phyloP scores from a whole-genome alignment of 2,888 invertebrate species.

The Oeneis ivallda region DNA sequence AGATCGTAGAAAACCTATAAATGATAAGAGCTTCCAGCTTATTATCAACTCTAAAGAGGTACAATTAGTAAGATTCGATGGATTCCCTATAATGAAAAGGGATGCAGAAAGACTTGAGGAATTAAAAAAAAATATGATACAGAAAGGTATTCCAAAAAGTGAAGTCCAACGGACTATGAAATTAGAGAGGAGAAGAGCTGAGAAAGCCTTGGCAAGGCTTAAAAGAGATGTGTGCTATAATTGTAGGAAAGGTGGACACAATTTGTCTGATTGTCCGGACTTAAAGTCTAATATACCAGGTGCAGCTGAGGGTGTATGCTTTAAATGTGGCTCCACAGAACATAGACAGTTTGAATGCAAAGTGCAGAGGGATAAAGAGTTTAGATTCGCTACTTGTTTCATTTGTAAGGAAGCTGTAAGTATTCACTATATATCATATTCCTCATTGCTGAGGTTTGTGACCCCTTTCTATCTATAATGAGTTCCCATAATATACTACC shows the following conservation, averaged over 20 bases:
- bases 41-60: conserved; percentile 84
- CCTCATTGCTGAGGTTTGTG: too few species aligned
- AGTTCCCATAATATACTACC: too few species aligned
- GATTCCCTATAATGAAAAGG: conserved; percentile 86
- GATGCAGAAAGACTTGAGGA: conserved; percentile 85
- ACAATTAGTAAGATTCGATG: conserved; percentile 84
- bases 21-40: conserved; percentile 74
- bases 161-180: conserved; percentile 86
- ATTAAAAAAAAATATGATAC: conserved; percentile 84
- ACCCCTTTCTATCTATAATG: too few species aligned
- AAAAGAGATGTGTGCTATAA: conserved; percentile 89
- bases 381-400: conserved; percentile 92
- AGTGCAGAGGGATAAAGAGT: conserved; percentile 84
- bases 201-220: conserved; percentile 85
- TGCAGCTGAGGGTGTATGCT: conserved; percentile 87
- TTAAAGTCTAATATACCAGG: conserved; percentile 78
- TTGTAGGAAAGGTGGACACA: conserved; percentile 89
- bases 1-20: conserved; percentile 69
- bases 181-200: conserved; percentile 86
- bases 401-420: conserved; percentile 89
- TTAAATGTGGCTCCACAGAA: conserved; percentile 95
- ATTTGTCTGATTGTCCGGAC: conserved; percentile 90
- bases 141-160: conserved; percentile 85
- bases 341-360: conserved; percentile 89
- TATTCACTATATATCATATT: conserved; percentile 28